Base-by-base conservation (phyloP, 2,888 invertebrate species). In the Amiota communis region DNA sequence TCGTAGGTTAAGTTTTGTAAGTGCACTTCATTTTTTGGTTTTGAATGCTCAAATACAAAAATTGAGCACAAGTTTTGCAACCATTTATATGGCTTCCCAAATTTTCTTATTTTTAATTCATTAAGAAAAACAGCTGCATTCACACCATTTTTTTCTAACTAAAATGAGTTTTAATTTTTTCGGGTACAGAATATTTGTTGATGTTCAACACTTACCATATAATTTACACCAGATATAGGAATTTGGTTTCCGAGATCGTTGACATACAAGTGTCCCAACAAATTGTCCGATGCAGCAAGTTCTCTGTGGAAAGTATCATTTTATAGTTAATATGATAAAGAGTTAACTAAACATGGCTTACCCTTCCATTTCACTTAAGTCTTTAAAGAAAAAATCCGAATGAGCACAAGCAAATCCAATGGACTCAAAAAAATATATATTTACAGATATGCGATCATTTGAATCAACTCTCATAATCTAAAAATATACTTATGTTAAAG, bases 61-160 rank as follows among this genome's bases (percentile, higher is more conserved):
- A 98, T 91, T 0, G 98, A 97, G 84, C 96, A 96, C 90, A 98
- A 92, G 88, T 93, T 92, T 89, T 98, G 98, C 0, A 96, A 95
- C 98, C 98, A 98, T 76, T 93, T 91, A 86, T 96, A 98, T 0
- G 97, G 96, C 80, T 93, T 93, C 0, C 98, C 98, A 70, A 94
- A 90, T 80, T 94, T 92, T 48, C 87, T 86, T 15, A 89, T 85
- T 3, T 90, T 88, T n/a, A 93, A 84, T 8, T 89, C 83, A 59
- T 90, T 85, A 75, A 91, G 91, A 11, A 86, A 82, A n/a, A 85
- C 80, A 4, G 76, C 71, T 70, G 82, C 77, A 47, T 80, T 74
- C 59, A 86, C 76, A n/a, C 91, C 91, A 36, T 91, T 88, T 76
- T 91, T 91, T 71, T 78, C 76, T 1, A 81, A 72, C 56, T 79